These are phyloP conservation scores for Anthopleura sola DNA, from an alignment of 64 coral and sea anemone genomes.

Conservation along the genomic window DNA sequence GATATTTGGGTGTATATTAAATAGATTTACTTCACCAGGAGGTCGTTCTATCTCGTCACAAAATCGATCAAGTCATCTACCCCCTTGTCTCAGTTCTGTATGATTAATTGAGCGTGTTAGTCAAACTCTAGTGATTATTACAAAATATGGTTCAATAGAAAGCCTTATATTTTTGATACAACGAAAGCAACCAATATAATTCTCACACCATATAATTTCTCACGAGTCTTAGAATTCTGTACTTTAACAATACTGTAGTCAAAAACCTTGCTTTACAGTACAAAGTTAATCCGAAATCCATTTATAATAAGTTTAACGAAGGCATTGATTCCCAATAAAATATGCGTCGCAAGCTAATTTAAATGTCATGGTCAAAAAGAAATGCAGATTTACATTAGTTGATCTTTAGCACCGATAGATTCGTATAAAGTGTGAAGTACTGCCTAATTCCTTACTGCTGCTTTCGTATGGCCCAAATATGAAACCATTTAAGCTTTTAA, in stretches of 20 bases:
- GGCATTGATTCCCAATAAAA: neutral
- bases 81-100: neutral
- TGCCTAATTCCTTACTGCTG: no score
- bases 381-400: no score
- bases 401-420: no score
- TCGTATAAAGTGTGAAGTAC: no score
- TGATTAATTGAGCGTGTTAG: constrained; percentile 15
- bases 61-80: neutral
- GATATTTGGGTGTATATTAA: no score
- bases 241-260: neutral
- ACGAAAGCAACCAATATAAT: neutral
- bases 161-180: neutral
- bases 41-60: neutral
- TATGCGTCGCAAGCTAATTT: neutral
- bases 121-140: neutral
- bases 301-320: neutral
- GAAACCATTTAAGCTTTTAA: neutral
- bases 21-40: no score
- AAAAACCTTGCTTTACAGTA: neutral
- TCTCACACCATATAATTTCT: neutral
- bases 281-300: neutral
- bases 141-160: neutral
- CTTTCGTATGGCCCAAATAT: neutral
- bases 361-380: neutral
- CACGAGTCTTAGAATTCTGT: neutral